A percentile compares a stretch with the other conserved stretches of the same genome.
These are phyloP conservation scores for Erannis defoliaria DNA, from an alignment of 2,888 invertebrate genomes.

Conservation along the genomic window DNA sequence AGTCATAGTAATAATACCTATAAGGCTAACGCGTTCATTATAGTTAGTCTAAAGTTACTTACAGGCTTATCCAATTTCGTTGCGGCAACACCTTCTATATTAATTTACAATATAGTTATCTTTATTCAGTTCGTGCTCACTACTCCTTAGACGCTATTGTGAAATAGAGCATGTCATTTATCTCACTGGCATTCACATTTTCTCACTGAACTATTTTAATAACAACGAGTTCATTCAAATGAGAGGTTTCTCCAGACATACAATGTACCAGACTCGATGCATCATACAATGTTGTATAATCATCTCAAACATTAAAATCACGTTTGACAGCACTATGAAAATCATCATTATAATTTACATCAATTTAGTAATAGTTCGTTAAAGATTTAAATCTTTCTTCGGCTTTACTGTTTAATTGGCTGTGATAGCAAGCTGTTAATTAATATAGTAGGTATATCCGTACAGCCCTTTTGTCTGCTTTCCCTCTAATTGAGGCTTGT, in stretches of 20 bases:
- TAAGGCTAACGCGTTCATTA: conserved; percentile 41
- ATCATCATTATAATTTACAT: conserved; percentile 43
- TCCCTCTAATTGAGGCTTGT: conserved; percentile 82
- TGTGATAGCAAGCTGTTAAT: conserved; percentile 49
- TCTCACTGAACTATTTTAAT: conserved; percentile 34
- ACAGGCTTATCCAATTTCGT: conserved; percentile 51
- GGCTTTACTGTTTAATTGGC: conserved; percentile 55
- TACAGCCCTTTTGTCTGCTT: conserved; percentile 73
- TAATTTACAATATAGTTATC: conserved; percentile 25
- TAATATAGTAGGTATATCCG: conserved; percentile 47
- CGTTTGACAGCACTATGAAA: conserved; percentile 30
- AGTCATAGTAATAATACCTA: conserved; percentile 31
- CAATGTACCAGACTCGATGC: conserved; percentile 23
- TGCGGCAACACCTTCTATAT: conserved; percentile 48
- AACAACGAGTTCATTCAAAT: conserved; percentile 31
- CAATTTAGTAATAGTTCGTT: conserved; percentile 49
- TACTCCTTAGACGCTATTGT: conserved; percentile 37
- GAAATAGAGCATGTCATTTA: conserved; percentile 44
- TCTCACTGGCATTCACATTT: conserved; percentile 41
- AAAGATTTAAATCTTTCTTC: conserved; percentile 42
- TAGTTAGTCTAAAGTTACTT: conserved; percentile 46
- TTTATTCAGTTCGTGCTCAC: conserved; percentile 37
- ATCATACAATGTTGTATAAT: conserved; percentile 40
- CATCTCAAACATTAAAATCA: conserved; percentile 32
- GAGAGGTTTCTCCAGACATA: conserved; percentile 21